Conservation (phyloP, 2,888 invertebrate species). For the Aproaerema taeniolella region DNA sequence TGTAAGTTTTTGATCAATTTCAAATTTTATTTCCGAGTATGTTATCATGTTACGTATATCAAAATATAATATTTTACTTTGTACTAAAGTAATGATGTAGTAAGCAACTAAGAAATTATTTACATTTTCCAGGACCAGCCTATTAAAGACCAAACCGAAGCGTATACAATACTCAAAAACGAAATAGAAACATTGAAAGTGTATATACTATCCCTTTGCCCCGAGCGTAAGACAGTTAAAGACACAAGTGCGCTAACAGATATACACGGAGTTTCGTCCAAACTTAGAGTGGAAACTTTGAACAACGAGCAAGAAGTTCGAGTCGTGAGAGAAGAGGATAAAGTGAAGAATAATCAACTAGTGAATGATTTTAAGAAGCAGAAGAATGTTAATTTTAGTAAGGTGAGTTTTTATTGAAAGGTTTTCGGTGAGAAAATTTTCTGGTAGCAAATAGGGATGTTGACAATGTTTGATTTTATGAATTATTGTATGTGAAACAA, state of each 20-base stretch:
- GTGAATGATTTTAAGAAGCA: conserved; percentile 59
- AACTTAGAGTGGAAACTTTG: conserved; percentile 19
- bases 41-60: too few relatives aligned
- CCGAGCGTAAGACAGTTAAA: conserved; percentile 18
- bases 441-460: too few relatives aligned
- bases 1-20: too few relatives aligned
- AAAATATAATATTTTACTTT: too few relatives aligned
- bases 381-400: conserved; percentile 58
- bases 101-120: too few relatives aligned
- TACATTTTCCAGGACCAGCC: too few relatives aligned
- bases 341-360: conserved; percentile 36
- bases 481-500: too few relatives aligned
- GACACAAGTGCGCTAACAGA: not conserved
- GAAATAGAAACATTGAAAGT: conserved; percentile 27
- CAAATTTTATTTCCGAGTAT: too few relatives aligned
- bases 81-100: too few relatives aligned
- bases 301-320: conserved; percentile 40
- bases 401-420: conserved; percentile 31
- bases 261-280: not conserved
- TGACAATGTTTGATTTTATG: too few relatives aligned
- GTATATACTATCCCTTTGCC: too few relatives aligned
- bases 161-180: conserved; percentile 44
- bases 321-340: conserved; percentile 25
- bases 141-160: conserved; percentile 47
- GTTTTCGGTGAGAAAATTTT: too few relatives aligned